Evolutionary conservation across 2,797 vertebrate genomes (phyloP).

Genomic region (Siniperca scherzeri): DNA sequence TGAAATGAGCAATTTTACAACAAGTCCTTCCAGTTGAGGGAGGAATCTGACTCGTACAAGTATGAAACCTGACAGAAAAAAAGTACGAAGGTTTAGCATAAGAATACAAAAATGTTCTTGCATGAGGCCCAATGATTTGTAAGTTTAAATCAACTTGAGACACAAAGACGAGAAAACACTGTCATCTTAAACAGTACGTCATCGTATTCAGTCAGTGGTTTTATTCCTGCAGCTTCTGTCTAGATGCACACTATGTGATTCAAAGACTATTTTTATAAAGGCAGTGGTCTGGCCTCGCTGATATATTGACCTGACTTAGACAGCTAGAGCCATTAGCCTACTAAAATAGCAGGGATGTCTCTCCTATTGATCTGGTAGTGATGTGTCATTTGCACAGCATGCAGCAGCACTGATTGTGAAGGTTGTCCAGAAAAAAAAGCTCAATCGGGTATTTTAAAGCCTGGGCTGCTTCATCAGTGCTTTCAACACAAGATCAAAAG

Average conservation of each 20-base stretch:
- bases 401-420: slow-evolving; percentile 27
- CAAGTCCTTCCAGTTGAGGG: not conserved
- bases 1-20: not conserved
- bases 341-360: slow-evolving; percentile 62
- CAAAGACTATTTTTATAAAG: slow-evolving; percentile 45
- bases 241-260: slow-evolving; percentile 6
- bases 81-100: not conserved
- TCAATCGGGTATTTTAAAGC: not conserved
- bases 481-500: slow-evolving; percentile 44
- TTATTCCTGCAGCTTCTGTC: not conserved
- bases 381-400: slow-evolving; percentile 60
- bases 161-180: not conserved
- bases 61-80: not conserved
- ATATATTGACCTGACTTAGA: slow-evolving; percentile 56
- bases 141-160: slow-evolving; percentile 6
- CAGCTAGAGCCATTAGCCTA: slow-evolving; percentile 65
- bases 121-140: not conserved
- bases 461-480: not conserved
- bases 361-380: slow-evolving; percentile 61
- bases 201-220: not conserved
- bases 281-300: slow-evolving; percentile 35
- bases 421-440: slow-evolving; percentile 14
- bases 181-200: not conserved
- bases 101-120: not conserved
- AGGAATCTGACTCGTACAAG: not conserved